Evolutionary conservation across 2,113 vertebrate genomes (phyloP).

Genomic region (Narcine bancroftii): DNA sequence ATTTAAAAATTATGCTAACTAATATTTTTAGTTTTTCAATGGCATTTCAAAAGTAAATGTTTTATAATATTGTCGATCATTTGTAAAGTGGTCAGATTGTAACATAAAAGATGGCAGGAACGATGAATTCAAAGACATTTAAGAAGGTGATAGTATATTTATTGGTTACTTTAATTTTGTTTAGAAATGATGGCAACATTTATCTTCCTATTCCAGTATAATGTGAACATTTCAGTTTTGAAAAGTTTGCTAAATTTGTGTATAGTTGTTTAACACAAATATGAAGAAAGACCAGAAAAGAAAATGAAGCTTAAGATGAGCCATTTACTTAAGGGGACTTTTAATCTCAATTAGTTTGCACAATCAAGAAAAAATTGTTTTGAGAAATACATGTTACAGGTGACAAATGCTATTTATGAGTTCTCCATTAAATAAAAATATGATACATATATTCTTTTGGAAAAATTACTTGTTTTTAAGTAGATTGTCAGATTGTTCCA

Average conservation of each 20-base stretch:
- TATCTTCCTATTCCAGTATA: background rate
- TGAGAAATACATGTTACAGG: background rate
- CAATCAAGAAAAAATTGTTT: background rate
- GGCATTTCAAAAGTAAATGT: background rate
- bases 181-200: background rate
- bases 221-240: background rate
- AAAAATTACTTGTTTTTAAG: background rate
- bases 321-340: background rate
- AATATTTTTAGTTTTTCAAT: background rate
- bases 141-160: background rate
- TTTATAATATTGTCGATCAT: background rate
- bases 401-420: background rate
- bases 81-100: background rate
- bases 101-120: slow-evolving; percentile 1
- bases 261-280: background rate
- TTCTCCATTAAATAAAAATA: background rate
- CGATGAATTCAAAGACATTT: background rate
- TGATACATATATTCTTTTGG: background rate
- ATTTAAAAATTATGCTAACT: background rate
- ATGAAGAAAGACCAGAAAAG: background rate
- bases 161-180: background rate
- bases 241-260: background rate
- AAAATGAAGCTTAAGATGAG: background rate
- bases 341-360: background rate
- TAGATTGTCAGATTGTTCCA: background rate